Evolutionary conservation across 1,140 invertebrate species (phyloP).

Genomic region (Aphis gossypii): DNA sequence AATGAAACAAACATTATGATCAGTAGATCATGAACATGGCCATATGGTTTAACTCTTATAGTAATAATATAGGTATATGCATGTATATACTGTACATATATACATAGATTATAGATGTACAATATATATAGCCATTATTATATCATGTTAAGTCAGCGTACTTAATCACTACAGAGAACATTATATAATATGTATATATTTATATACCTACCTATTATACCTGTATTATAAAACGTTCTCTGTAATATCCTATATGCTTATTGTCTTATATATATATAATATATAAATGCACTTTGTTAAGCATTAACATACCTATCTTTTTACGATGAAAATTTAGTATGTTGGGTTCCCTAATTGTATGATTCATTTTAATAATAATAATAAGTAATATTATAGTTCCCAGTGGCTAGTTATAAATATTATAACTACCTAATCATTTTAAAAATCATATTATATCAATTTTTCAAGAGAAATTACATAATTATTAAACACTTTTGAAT

Average conservation of each 20-base stretch:
- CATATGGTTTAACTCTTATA: neutral
- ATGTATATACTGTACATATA: neutral
- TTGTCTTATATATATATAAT: too few relatives aligned
- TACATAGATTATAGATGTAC: neutral
- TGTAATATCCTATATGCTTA: too few relatives aligned
- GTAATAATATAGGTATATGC: neutral
- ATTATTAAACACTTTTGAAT: neutral
- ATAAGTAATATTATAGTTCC: neutral
- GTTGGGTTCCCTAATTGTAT: neutral
- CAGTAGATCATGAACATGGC: neutral
- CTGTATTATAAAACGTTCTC: too few relatives aligned
- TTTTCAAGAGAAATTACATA: neutral
- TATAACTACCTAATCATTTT: neutral
- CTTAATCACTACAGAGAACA: neutral
- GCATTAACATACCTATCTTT: neutral
- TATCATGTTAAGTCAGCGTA: neutral
- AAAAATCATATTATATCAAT: neutral
- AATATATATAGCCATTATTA: neutral
- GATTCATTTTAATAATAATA: neutral
- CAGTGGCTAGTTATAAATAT: neutral
- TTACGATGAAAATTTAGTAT: neutral
- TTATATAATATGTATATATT: neutral
- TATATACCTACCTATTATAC: neutral
- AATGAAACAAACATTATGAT: neutral
- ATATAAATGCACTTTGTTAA: neutral